Conservation (phyloP, 2,797 vertebrate genomes). For the Platalea minor region DNA sequence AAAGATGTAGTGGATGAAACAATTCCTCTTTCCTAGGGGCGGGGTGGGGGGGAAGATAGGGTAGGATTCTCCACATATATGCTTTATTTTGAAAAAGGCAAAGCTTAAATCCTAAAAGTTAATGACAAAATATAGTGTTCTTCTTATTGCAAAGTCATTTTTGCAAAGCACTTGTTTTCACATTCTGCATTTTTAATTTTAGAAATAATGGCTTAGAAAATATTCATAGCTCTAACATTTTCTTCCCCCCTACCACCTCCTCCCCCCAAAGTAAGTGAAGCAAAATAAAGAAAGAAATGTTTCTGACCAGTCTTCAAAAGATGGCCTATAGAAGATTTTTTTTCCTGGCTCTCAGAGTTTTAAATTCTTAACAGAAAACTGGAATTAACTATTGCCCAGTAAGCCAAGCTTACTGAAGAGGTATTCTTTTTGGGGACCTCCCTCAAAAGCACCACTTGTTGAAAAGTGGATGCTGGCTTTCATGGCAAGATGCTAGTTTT, state of each 20-base stretch:
- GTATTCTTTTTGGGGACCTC: neutral
- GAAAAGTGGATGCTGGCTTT: neutral
- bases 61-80: neutral
- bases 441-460: neutral
- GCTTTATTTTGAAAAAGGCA: neutral
- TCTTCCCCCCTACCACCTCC: neutral
- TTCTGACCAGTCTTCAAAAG: neutral
- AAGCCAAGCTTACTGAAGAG: neutral
- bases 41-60: accelerated
- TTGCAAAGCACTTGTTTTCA: neutral
- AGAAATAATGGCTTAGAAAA: neutral
- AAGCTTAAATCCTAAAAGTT: neutral
- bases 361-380: neutral
- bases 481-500: neutral
- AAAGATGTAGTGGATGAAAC: neutral
- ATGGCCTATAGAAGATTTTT: neutral
- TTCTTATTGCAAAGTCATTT: neutral
- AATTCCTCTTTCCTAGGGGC: neutral
- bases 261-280: neutral
- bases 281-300: neutral
- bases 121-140: neutral
- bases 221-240: neutral
- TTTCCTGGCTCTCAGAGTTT: neutral
- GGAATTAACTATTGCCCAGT: neutral
- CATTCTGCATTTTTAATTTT: neutral